A percentile compares a stretch with the other conserved stretches of the same genome.
Conservation (phyloP, 2,888 invertebrate genomes). For the Saturnia japonica region DNA sequence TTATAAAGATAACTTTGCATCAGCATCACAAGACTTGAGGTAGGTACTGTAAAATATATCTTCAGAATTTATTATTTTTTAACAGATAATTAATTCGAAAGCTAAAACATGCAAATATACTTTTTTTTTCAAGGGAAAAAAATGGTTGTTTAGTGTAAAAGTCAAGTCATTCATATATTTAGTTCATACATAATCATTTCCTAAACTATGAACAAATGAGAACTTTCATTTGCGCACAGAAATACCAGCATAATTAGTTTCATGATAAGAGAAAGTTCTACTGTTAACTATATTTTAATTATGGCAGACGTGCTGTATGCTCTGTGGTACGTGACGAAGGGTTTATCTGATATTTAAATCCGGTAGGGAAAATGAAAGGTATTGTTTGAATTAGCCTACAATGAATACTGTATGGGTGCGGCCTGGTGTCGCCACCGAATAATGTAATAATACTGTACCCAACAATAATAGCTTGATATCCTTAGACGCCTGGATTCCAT, state of each 20-base stretch:
- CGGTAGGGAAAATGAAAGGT: conserved; percentile 13
- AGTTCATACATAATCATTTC: conserved; percentile 40
- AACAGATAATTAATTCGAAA: not conserved
- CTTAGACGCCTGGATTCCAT: conserved; percentile 98
- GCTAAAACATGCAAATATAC: not conserved
- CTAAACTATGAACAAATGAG: conserved; percentile 49
- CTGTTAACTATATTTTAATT: conserved; percentile 20
- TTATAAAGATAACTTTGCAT: not conserved
- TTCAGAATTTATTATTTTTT: not conserved
- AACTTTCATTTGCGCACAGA: conserved; percentile 70
- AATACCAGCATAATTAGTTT: conserved; percentile 64
- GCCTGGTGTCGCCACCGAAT: conserved; percentile 44
- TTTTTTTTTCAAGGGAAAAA: not conserved
- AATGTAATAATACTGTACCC: conserved; percentile 84
- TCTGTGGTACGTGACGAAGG: conserved; percentile 25
- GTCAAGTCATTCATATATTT: conserved; percentile 15
- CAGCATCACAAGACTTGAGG: not conserved
- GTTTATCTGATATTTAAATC: conserved; percentile 2
- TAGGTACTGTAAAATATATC: not conserved
- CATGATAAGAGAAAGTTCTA: conserved; percentile 60
- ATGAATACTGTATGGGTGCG: conserved; percentile 66
- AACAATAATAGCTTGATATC: conserved; percentile 98
- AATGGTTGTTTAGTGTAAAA: not conserved
- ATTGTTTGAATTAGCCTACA: conserved; percentile 26
- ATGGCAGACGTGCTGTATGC: conserved; percentile 24